Evolutionary conservation across 2,113 vertebrate genomes (phyloP).

Genomic region (Calyptommatus sinebrachiatus): DNA sequence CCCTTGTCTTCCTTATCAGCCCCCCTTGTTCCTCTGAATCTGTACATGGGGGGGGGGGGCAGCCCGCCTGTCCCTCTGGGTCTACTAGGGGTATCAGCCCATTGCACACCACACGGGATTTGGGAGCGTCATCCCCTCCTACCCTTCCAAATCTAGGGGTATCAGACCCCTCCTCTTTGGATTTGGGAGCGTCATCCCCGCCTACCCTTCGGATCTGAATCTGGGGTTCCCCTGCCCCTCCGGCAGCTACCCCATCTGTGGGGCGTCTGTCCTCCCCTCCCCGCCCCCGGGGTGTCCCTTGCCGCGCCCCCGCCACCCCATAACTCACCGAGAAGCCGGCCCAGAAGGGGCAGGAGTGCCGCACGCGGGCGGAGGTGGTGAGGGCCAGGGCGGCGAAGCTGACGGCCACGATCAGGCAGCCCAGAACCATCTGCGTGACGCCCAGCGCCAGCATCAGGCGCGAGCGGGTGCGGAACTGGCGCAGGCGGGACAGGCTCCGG

Average conservation of each 20-base stretch:
- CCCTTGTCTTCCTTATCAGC: background rate
- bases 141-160: too few species aligned
- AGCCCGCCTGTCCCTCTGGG: background rate
- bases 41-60: background rate
- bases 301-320: background rate
- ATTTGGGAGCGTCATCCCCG: too few species aligned
- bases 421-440: constrained; percentile 92
- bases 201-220: background rate
- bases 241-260: background rate
- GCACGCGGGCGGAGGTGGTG: constrained; percentile 91
- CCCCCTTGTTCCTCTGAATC: background rate
- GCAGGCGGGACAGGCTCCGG: constrained; percentile 86
- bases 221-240: background rate
- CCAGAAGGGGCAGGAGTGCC: constrained; percentile 97
- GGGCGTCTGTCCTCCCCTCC: background rate
- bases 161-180: too few species aligned
- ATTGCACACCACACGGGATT: too few species aligned
- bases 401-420: constrained; percentile 93
- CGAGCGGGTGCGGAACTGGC: constrained; percentile 86
- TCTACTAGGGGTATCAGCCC: too few species aligned
- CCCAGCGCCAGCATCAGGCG: constrained; percentile 91
- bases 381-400: constrained; percentile 96
- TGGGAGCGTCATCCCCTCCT: too few species aligned
- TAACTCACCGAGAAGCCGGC: constrained; percentile 96
- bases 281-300: background rate